Evolutionary conservation across 2,797 vertebrate genomes (phyloP), one percentile per base, ranked within the genome.

Genomic region (Gouania willdenowi): DNA sequence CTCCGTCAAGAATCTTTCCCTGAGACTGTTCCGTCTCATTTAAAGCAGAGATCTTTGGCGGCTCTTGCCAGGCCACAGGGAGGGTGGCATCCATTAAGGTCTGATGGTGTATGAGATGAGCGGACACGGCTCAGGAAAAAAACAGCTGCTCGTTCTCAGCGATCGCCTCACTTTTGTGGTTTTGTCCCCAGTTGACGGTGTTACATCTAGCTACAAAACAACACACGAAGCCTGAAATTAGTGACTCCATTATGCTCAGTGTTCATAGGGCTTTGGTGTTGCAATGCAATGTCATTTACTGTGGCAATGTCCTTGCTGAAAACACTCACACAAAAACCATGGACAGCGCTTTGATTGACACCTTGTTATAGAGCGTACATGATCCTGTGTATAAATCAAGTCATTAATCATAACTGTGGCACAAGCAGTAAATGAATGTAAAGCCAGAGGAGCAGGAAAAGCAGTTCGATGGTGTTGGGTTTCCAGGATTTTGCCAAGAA

Each of bases 341-440:
- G 51, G 69, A 21, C 16, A 45, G 16, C 14, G 12, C 26, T 36
- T 26, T 81, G 79, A 81, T 80, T 80, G 71, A 80, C 81, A 66
- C 30, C 32, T 58, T 22, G 42, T 25, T 59, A 46, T 52, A 56
- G 22, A 36, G 40, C 20, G 16, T 30, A 35, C 37, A 48, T 27
- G 35, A 67, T 76, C 52, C 47, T 28, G 44, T 34, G 30, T 36
- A 40, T 51, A 41, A 67, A 70, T 64, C 39, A 66, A 49, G 32
- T 31, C 64, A 56, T 83, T 72, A 68, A 78, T 84, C 65, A 75
- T 60, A 62, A 23, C 11, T 29, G 49, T 46, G 65, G 68, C 64
- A 27, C 3, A 36, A 37, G 9, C 35, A 37, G 43, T 47, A 42
- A 44, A 65, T 61, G 33, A 64, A 38, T 28, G 42, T 51, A 55